A percentile compares a stretch with the other conserved stretches of the same genome.
phyloP scores from a whole-genome alignment of 2,113 vertebrate genomes.

The Lepisosteus oculatus region DNA sequence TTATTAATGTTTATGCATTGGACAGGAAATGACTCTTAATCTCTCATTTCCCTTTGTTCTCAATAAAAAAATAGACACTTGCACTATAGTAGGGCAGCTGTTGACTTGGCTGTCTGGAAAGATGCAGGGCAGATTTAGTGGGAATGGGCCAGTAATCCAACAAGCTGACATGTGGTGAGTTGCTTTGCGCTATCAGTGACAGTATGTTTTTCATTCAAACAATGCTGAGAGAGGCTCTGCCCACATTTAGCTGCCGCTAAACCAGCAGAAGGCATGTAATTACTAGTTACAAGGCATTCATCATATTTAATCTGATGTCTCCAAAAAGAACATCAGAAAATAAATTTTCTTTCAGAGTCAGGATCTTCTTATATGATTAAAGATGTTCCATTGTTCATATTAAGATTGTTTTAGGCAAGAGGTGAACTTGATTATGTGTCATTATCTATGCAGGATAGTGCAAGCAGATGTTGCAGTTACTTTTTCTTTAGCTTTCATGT shows the following conservation, averaged over 20 bases:
- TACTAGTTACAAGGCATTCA: constrained; percentile 59
- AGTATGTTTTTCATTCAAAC: constrained; percentile 69
- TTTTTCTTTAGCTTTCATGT: constrained; percentile 18
- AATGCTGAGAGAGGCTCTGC: constrained; percentile 36
- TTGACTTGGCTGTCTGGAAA: constrained; percentile 40
- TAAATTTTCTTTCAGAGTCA: constrained; percentile 59
- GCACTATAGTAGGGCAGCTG: constrained; percentile 41
- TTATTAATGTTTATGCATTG: constrained; percentile 5
- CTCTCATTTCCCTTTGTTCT: constrained; percentile 21
- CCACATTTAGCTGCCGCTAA: constrained; percentile 27
- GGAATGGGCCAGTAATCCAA: constrained; percentile 50
- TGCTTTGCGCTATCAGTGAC: constrained; percentile 56
- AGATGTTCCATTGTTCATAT: constrained; percentile 57
- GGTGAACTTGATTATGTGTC: constrained; percentile 56
- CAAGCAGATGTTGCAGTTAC: constrained; percentile 46
- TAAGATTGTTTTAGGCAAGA: constrained; percentile 45
- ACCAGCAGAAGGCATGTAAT: constrained; percentile 65
- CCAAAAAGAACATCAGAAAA: constrained; percentile 69
- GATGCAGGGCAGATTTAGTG: constrained; percentile 49
- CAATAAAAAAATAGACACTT: constrained; percentile 11
- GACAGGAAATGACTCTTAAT: constrained; percentile 7
- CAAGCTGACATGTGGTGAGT: constrained; percentile 55
- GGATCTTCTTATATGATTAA: constrained; percentile 70
- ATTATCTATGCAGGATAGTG: constrained; percentile 40
- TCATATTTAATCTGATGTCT: constrained; percentile 60